These are phyloP conservation scores for Xiphydria camelus DNA, from an alignment of 2,888 invertebrate genomes.

Conservation along the genomic window DNA sequence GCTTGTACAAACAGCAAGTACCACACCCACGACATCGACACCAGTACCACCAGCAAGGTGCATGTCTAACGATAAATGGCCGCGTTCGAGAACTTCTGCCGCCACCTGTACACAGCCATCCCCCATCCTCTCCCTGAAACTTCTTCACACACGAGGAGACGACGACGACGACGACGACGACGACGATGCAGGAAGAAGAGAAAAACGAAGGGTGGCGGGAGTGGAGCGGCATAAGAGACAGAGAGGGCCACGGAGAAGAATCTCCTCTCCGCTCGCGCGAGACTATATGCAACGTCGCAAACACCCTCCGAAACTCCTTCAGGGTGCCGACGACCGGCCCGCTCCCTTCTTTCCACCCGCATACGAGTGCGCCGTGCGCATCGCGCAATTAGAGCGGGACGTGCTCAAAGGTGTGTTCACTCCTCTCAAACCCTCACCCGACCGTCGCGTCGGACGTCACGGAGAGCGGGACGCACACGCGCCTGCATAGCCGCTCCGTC, in stretches of 20 bases:
- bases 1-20: too few species aligned
- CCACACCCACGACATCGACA: too few species aligned
- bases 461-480: too few species aligned
- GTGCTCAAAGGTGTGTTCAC: slow-evolving; percentile 32
- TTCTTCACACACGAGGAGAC: slow-evolving; percentile 20
- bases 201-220: too few species aligned
- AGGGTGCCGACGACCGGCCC: slow-evolving; percentile 12
- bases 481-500: too few species aligned
- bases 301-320: slow-evolving; percentile 24
- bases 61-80: too few species aligned
- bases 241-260: slow-evolving; percentile 5
- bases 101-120: slow-evolving; percentile 25
- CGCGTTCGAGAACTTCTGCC: slow-evolving; percentile 27
- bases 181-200: too few species aligned
- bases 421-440: slow-evolving; percentile 6
- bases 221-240: background rate
- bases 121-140: slow-evolving; percentile 19
- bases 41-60: too few species aligned
- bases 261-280: slow-evolving; percentile 16
- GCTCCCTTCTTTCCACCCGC: slow-evolving; percentile 16
- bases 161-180: too few species aligned
- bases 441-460: too few species aligned
- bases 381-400: slow-evolving; percentile 44
- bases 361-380: slow-evolving; percentile 7
- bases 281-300: slow-evolving; percentile 28